Conservation (phyloP, 2,113 vertebrate species). For the Camelus bactrianus region DNA sequence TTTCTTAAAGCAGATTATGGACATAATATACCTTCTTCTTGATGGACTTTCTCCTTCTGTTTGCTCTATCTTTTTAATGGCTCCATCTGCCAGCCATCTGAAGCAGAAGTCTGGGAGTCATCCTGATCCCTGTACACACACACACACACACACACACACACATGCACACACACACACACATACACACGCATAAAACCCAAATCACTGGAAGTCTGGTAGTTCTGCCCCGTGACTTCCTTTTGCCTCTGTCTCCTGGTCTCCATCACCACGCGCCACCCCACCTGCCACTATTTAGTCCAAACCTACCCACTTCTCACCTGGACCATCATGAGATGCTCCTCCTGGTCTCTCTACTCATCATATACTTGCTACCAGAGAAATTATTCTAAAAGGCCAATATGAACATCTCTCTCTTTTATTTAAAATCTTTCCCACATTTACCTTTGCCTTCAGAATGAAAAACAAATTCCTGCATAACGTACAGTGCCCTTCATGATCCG, state of each 20-base stretch:
- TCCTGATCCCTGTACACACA: neutral
- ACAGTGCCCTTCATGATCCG: neutral
- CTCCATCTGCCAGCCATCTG: neutral
- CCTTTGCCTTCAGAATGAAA: neutral
- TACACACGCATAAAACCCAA: too few species aligned
- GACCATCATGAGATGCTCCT: neutral
- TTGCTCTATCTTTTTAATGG: slow-evolving; percentile 1
- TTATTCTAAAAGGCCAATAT: neutral
- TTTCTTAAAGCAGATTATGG: slow-evolving; percentile 42
- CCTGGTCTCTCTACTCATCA: neutral
- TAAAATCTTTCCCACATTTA: neutral
- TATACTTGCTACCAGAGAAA: neutral
- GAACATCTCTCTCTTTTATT: neutral
- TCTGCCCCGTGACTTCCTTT: neutral
- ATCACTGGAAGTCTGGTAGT: neutral
- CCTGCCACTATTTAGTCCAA: neutral
- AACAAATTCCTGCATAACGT: neutral
- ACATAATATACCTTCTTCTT: neutral
- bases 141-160: too few species aligned
- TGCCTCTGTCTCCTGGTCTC: neutral
- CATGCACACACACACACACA: neutral
- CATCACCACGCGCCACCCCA: neutral
- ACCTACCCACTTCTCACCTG: neutral
- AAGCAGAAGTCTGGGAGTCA: neutral
- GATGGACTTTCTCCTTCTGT: neutral